A percentile compares a stretch with the other conserved stretches of the same genome.
Conservation (phyloP, 2,797 vertebrate species). For the Crotalus adamanteus region DNA sequence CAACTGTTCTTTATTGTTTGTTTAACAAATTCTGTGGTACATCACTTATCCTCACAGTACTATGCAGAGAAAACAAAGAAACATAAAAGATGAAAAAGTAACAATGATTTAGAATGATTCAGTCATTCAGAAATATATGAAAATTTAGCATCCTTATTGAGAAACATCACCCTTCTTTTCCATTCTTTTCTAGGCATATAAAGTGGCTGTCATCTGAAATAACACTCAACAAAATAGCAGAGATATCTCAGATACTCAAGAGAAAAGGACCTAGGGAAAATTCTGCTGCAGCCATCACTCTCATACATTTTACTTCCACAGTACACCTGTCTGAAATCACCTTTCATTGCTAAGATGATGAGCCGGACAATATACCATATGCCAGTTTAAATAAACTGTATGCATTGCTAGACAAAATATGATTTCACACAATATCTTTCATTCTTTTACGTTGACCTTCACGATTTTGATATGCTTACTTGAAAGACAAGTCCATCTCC, state of each 20-base stretch:
- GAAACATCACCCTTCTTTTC: background rate
- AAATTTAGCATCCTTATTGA: background rate
- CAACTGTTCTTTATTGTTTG: background rate
- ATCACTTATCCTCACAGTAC: background rate
- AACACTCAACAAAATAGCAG: conserved; percentile 9
- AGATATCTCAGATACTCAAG: background rate
- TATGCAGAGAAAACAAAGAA: conserved; percentile 16
- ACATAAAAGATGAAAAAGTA: background rate
- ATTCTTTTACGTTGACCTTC: background rate
- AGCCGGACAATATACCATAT: background rate
- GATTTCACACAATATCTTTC: background rate
- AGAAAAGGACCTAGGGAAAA: background rate
- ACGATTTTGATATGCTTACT: background rate
- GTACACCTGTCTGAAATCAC: conserved; percentile 1
- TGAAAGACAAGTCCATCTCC: background rate
- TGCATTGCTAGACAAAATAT: background rate
- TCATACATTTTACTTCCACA: conserved; percentile 1
- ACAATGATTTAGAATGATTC: background rate
- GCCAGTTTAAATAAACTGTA: background rate
- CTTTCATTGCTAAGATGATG: conserved; percentile 1
- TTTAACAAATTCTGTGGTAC: conserved; percentile 6
- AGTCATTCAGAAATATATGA: background rate
- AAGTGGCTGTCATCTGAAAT: conserved; percentile 8
- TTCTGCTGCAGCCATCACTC: background rate
- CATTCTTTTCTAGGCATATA: background rate